Base-by-base conservation (phyloP, 2,888 invertebrate species). In the Chirona hameri region DNA sequence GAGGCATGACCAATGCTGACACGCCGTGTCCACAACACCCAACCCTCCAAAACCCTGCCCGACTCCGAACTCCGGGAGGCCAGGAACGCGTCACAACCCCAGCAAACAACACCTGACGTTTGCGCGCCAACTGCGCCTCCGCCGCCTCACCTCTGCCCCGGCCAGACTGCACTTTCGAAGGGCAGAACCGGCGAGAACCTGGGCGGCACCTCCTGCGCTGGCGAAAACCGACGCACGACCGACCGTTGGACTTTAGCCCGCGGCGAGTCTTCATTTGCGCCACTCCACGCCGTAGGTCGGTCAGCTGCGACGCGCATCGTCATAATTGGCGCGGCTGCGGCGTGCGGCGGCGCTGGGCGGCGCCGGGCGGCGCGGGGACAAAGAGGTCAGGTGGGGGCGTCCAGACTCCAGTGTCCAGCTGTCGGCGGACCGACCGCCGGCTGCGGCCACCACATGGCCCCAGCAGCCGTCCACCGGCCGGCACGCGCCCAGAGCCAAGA, bases 231-330 rank as follows among this genome's bases (percentile, higher is more conserved):
- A 39, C n/a, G n/a, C n/a, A 21, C 24, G 1, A 9, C n/a, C n/a
- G n/a, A 9, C 60, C 9, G 60, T n/a, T 24, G n/a, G 24, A 21
- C 9, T 21, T 10, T 27, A 27, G 27, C 69, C 69, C 29, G 69
- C 69, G 65, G 65, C 31, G 18, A 18, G 15, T 29, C 31, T 15
- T 14, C 31, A 14, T 29, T 31, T 29, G 72, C 60, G 9, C 60
- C n/a, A 3, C 60, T 21, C 24, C 21, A 1, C 60, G n/a, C 4
- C n/a, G 60, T 21, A 0, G n/a, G 69, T 14, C n/a, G 72, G 72
- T 72, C 72, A 72, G 72, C 72, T 72, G 72, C 31, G 72, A 15
- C 72, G 72, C 72, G 72, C 72, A 31, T 27, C 31, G 18, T 10
- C 27, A 18, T 72, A 72, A 72, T 72, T 72, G 31, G 72, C 18